Conservation (phyloP, 30 jellyfish, hydroid and myxozoan species). For the Pelagia noctiluca region DNA sequence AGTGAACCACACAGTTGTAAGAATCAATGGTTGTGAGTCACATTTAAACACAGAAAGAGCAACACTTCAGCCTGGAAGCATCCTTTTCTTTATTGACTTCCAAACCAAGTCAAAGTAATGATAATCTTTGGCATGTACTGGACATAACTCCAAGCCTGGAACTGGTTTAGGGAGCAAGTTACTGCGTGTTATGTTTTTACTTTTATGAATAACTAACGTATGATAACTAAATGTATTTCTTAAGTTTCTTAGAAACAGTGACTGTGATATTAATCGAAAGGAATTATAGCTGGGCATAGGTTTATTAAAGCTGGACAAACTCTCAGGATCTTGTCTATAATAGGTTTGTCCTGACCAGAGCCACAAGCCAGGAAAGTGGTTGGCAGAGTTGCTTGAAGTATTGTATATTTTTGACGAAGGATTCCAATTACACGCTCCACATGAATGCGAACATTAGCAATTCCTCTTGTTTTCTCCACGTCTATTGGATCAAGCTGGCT, state of each 20-base stretch:
- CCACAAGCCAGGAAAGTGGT: conserved; percentile 26
- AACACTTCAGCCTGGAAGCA: neutral
- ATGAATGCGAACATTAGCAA: conserved; percentile 41
- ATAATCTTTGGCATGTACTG: conserved; percentile 13
- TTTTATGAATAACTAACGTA: too few relatives aligned
- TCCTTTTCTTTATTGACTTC: neutral
- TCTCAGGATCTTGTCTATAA: conserved; percentile 26
- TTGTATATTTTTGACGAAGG: conserved; percentile 25
- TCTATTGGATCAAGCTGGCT: conserved; percentile 34
- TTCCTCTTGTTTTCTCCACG: conserved; percentile 48
- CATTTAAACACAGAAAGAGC: too few relatives aligned
- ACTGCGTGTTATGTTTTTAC: neutral
- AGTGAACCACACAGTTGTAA: too few relatives aligned
- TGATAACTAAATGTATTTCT: neutral
- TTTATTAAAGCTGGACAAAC: conserved; percentile 40
- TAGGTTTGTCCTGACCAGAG: conserved; percentile 22
- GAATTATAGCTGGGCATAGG: conserved; percentile 46
- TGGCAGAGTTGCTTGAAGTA: conserved; percentile 41
- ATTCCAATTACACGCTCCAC: conserved; percentile 52
- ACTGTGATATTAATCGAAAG: conserved; percentile 40
- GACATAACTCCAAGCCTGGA: conserved; percentile 17
- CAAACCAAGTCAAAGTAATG: conserved; percentile 27
- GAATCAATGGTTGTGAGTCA: too few relatives aligned
- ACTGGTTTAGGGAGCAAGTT: neutral
- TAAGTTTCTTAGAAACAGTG: conserved; percentile 16